Percentiles rank a stretch among this genome's conserved stretches.
Conservation (phyloP, 1,140 invertebrate species). For the Drosophila hydei region DNA sequence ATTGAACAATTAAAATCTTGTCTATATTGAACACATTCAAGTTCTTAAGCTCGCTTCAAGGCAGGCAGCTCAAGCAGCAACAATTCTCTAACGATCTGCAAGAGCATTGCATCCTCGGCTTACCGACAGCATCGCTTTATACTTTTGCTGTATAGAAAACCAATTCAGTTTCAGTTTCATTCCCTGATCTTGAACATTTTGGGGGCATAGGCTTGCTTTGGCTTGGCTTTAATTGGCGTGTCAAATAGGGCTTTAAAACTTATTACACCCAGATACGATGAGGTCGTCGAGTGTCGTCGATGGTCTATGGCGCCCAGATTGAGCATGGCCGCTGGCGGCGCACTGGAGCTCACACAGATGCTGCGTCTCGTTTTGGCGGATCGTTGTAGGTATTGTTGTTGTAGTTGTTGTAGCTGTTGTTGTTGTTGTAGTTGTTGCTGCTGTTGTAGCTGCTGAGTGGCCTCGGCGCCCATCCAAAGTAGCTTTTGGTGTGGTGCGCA, state of each 20-base stretch:
- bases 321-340: slow-evolving; percentile 63
- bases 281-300: slow-evolving; percentile 76
- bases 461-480: slow-evolving; percentile 77
- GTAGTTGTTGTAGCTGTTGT: slow-evolving; percentile 45
- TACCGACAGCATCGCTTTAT: not conserved
- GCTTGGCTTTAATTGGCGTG: not conserved
- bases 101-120: not conserved
- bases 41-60: no score
- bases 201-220: no score
- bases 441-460: slow-evolving; percentile 54
- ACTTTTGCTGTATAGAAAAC: not conserved
- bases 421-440: slow-evolving; percentile 58
- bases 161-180: slow-evolving; percentile 36
- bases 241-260: slow-evolving; percentile 42
- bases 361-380: slow-evolving; percentile 65
- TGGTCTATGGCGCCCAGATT: slow-evolving; percentile 59
- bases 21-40: no score
- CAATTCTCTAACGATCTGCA: not conserved
- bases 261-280: slow-evolving; percentile 83
- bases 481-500: slow-evolving; percentile 61
- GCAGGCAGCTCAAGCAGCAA: no score
- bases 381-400: slow-evolving; percentile 43
- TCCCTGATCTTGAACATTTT: slow-evolving; percentile 19
- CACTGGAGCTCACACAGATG: slow-evolving; percentile 77
- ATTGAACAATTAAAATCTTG: no score